Evolutionary conservation across 1,140 invertebrate species (phyloP).

Genomic region (Brachionus rubens): DNA sequence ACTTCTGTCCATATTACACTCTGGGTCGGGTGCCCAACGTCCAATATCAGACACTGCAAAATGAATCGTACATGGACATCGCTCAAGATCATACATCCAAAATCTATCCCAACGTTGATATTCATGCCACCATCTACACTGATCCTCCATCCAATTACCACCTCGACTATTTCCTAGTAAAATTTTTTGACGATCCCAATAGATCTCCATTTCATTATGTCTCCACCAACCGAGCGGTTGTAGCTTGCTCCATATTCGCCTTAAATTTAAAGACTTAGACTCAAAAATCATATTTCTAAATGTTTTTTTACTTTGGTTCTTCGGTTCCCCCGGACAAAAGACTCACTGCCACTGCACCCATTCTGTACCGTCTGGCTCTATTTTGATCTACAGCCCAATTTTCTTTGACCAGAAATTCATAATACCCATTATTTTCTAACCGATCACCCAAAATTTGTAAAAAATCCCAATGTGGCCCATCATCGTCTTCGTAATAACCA

Average conservation of each 20-base stretch:
- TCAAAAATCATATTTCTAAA: not conserved
- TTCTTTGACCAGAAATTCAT: constrained; percentile 40
- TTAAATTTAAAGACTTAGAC: not conserved
- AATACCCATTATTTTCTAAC: constrained; percentile 26
- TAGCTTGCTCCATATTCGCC: constrained; percentile 31
- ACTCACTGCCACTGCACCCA: constrained; percentile 43
- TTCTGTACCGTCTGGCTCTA: constrained; percentile 39
- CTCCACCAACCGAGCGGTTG: constrained; percentile 46
- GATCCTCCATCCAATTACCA: constrained; percentile 46
- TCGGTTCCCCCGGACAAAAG: constrained; percentile 36
- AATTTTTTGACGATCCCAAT: constrained; percentile 31
- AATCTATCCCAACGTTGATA: constrained; percentile 45
- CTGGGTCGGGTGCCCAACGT: constrained; percentile 80
- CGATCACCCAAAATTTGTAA: constrained; percentile 28
- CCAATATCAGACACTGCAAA: constrained; percentile 88
- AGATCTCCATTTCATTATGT: constrained; percentile 46
- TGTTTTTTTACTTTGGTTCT: constrained; percentile 25
- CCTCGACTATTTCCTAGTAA: constrained; percentile 36
- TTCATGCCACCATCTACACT: constrained; percentile 47
- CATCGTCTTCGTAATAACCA: constrained; percentile 46
- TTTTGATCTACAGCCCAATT: constrained; percentile 44
- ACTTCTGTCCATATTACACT: constrained; percentile 72
- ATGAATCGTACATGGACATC: constrained; percentile 85
- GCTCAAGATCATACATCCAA: constrained; percentile 60
- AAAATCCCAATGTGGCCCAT: constrained; percentile 42